These are phyloP conservation scores for Lycocerus yunnanus DNA, from an alignment of 2,888 invertebrate genomes.

Conservation along the genomic window DNA sequence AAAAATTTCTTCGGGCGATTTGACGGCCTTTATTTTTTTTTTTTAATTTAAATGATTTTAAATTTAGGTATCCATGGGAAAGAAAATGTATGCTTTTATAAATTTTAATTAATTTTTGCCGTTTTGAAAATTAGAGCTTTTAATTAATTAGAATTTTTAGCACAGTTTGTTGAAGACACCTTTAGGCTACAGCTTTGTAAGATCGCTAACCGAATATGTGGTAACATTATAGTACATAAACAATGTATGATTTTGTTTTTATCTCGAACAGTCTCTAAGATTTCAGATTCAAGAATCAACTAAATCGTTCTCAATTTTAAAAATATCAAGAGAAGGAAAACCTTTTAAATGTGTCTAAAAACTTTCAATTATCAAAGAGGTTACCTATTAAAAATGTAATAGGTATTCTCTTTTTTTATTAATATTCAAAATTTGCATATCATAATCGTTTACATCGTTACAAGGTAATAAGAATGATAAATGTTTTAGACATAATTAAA, in stretches of 20 bases:
- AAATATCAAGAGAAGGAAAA: background rate
- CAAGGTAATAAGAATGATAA: background rate
- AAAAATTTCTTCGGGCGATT: background rate
- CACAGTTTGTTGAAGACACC: background rate
- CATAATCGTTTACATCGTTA: no score
- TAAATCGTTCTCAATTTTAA: background rate
- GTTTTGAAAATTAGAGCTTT: background rate
- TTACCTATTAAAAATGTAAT: background rate
- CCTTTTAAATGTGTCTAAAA: background rate
- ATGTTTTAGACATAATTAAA: background rate
- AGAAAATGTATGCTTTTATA: background rate
- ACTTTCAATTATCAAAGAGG: background rate
- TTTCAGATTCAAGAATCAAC: background rate
- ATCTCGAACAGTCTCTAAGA: background rate
- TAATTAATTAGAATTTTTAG: background rate
- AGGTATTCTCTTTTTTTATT: background rate
- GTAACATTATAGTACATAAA: no score
- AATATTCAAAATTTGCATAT: background rate
- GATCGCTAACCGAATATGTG: background rate
- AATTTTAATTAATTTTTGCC: no score
- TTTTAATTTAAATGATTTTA: background rate
- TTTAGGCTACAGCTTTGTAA: background rate
- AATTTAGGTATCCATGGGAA: no score
- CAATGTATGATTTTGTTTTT: background rate
- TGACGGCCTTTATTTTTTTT: background rate